A percentile compares a stretch with the other conserved stretches of the same genome.
Conservation (phyloP, 2,113 vertebrate species). For the Callaeas wilsoni region DNA sequence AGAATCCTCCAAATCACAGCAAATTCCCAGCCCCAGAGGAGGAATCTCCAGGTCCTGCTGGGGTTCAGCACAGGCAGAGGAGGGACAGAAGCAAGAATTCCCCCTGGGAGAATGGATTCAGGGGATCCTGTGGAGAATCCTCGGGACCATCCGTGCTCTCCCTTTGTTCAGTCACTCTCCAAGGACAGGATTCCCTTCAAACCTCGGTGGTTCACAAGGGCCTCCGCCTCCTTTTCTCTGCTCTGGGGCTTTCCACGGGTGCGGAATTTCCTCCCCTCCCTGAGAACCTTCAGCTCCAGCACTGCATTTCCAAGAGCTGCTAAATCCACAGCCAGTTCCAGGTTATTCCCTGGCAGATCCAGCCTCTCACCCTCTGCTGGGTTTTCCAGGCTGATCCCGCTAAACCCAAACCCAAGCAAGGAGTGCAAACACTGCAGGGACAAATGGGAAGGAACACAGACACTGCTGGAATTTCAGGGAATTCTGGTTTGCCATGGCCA, state of each 20-base stretch:
- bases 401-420: background rate
- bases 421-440: background rate
- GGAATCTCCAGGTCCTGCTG: background rate
- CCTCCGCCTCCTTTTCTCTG: background rate
- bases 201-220: fast-evolving
- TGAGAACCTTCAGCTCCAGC: background rate
- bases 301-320: background rate
- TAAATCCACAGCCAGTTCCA: background rate
- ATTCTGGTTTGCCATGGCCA: background rate
- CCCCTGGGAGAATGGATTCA: too few relatives aligned
- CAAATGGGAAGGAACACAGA: background rate
- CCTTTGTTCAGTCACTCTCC: fast-evolving
- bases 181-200: background rate
- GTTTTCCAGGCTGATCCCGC: background rate
- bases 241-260: background rate
- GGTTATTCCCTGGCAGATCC: background rate
- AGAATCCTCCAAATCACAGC: fast-evolving
- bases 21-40: background rate
- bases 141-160: background rate
- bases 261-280: background rate
- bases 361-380: background rate
- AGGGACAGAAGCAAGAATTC: background rate
- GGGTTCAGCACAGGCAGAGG: background rate
- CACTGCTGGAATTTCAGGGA: background rate
- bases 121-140: background rate